Conservation (phyloP, 2,888 invertebrate species). For the Diploptera punctata region DNA sequence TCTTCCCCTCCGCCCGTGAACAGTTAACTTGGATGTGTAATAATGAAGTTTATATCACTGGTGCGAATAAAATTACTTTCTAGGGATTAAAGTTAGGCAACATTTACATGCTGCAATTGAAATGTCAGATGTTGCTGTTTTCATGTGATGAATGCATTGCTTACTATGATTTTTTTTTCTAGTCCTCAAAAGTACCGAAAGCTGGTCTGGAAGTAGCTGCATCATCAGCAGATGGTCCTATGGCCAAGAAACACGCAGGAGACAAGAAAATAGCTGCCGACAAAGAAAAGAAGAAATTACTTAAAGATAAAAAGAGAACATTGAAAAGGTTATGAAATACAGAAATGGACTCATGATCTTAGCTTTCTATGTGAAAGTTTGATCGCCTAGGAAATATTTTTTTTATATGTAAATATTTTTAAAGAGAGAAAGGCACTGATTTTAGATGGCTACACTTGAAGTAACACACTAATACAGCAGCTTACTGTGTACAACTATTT, state of each 20-base stretch:
- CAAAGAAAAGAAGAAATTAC: slow-evolving; percentile 75
- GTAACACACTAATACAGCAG: slow-evolving; percentile 5
- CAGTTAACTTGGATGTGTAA: no score
- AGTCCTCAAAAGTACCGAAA: slow-evolving; percentile 50
- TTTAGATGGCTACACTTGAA: slow-evolving; percentile 25
- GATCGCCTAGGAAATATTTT: slow-evolving; percentile 27
- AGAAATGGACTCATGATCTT: slow-evolving; percentile 3
- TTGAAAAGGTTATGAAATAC: slow-evolving; percentile 80
- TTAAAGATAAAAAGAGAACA: slow-evolving; percentile 86
- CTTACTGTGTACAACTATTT: neutral
- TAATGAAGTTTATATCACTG: no score
- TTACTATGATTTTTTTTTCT: slow-evolving; percentile 30
- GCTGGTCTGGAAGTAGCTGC: slow-evolving; percentile 54
- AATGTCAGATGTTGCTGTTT: no score
- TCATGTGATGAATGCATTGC: no score
- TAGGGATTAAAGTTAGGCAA: no score
- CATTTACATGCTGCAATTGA: no score
- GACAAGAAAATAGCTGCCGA: slow-evolving; percentile 76
- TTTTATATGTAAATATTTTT: slow-evolving; percentile 32
- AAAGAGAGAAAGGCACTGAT: slow-evolving; percentile 33
- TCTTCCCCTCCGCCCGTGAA: no score
- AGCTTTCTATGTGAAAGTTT: neutral
- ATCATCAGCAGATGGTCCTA: slow-evolving; percentile 68
- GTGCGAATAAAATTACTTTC: no score
- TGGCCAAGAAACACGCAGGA: slow-evolving; percentile 85